Evolutionary conservation across 2,113 vertebrate species (phyloP).

Genomic region (Stegastes partitus): DNA sequence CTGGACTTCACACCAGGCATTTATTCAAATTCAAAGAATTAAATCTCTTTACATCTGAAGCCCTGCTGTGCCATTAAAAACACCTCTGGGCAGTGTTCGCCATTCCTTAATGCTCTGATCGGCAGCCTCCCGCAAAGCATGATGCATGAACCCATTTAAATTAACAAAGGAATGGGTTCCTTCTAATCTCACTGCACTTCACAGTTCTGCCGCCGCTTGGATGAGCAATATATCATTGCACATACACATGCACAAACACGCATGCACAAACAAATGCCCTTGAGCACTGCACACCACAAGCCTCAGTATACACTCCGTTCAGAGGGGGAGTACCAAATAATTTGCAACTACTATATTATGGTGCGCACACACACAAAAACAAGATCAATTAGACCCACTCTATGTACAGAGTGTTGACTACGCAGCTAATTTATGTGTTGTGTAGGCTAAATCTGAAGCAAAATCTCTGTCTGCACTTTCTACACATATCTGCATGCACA

Average conservation of each 20-base stretch:
- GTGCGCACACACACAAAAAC: neutral
- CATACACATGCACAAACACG: constrained; percentile 83
- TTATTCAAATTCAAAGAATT: constrained; percentile 74
- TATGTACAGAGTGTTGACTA: constrained; percentile 46
- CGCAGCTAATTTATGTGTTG: constrained; percentile 49
- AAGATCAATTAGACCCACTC: constrained; percentile 24
- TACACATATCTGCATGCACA: constrained; percentile 62
- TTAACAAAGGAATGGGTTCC: constrained; percentile 98
- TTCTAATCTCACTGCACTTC: constrained; percentile 95
- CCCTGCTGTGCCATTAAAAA: constrained; percentile 96
- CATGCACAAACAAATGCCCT: constrained; percentile 87
- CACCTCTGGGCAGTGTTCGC: constrained; percentile 95
- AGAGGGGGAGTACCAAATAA: constrained; percentile 88
- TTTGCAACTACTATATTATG: constrained; percentile 79
- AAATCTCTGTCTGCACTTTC: constrained; percentile 51
- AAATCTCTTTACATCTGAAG: constrained; percentile 78
- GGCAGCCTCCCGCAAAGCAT: constrained; percentile 93
- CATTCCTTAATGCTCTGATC: constrained; percentile 90
- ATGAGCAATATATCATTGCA: constrained; percentile 95
- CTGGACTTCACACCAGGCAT: constrained; percentile 28
- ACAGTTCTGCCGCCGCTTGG: constrained; percentile 91
- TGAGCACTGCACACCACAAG: constrained; percentile 90
- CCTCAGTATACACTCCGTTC: constrained; percentile 88
- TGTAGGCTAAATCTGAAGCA: constrained; percentile 40
- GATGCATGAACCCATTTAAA: constrained; percentile 99